Conservation (phyloP, 2,113 vertebrate species). For the Petaurus breviceps region DNA sequence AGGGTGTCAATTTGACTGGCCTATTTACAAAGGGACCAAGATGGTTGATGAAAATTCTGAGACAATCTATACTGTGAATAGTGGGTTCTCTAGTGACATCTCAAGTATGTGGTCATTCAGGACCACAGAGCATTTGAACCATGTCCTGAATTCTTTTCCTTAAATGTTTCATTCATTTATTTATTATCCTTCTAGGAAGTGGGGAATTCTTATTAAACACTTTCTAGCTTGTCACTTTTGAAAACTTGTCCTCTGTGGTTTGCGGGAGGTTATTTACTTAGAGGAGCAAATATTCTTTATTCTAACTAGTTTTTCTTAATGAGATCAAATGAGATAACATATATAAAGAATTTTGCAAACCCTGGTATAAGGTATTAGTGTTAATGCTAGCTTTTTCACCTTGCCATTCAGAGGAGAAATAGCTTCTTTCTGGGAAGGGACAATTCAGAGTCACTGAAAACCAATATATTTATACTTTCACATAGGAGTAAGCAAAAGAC, state of each 20-base stretch:
- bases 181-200: background rate
- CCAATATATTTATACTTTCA: background rate
- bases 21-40: constrained; percentile 26
- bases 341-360: background rate
- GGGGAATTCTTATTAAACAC: background rate
- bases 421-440: background rate
- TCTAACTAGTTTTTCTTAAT: constrained; percentile 4
- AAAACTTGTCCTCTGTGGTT: background rate
- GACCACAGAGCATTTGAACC: background rate
- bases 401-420: background rate
- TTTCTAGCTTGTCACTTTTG: background rate
- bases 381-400: background rate
- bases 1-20: constrained; percentile 7
- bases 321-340: background rate
- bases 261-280: background rate
- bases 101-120: background rate
- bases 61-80: background rate
- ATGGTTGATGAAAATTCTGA: background rate
- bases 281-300: constrained; percentile 16
- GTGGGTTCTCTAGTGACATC: background rate
- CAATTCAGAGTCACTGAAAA: background rate
- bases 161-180: background rate
- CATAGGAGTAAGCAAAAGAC: constrained; percentile 11
- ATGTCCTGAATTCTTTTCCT: background rate
- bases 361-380: background rate